A percentile compares a stretch with the other conserved stretches of the same genome.
These are phyloP conservation scores for Xerus rutilus DNA, from an alignment of 2,797 vertebrate species.

Conservation along the genomic window DNA sequence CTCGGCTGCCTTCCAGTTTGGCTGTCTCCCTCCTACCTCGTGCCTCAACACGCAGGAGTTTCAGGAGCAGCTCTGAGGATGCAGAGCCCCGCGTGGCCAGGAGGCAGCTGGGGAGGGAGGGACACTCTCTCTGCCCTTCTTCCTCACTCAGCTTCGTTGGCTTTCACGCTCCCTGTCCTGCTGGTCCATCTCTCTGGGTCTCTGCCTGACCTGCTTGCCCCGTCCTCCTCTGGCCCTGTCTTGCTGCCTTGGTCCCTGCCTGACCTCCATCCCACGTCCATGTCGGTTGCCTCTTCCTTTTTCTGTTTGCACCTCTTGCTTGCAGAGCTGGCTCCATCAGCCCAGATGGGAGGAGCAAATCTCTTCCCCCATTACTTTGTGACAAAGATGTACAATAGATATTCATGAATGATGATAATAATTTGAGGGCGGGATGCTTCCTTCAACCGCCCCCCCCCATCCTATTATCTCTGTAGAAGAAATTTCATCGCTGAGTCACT, in stretches of 20 bases:
- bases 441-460: background rate
- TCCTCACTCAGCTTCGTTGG: background rate
- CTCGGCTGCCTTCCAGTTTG: conserved; percentile 64
- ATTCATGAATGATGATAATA: background rate
- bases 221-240: background rate
- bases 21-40: conserved; percentile 42
- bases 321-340: background rate
- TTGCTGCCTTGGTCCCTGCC: background rate
- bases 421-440: background rate
- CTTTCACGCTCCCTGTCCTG: background rate
- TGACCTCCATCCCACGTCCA: background rate
- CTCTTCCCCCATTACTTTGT: background rate
- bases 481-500: background rate
- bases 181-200: background rate
- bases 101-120: conserved; percentile 40
- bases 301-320: background rate
- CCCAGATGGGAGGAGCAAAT: background rate
- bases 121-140: background rate
- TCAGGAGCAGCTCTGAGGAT: conserved; percentile 71
- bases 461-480: background rate
- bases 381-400: background rate
- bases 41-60: conserved; percentile 66
- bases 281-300: background rate
- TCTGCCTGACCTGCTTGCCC: background rate
- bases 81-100: conserved; percentile 35